These are phyloP conservation scores for Boloria euphrosyne DNA, from an alignment of 2,888 invertebrate species.

Conservation along the genomic window DNA sequence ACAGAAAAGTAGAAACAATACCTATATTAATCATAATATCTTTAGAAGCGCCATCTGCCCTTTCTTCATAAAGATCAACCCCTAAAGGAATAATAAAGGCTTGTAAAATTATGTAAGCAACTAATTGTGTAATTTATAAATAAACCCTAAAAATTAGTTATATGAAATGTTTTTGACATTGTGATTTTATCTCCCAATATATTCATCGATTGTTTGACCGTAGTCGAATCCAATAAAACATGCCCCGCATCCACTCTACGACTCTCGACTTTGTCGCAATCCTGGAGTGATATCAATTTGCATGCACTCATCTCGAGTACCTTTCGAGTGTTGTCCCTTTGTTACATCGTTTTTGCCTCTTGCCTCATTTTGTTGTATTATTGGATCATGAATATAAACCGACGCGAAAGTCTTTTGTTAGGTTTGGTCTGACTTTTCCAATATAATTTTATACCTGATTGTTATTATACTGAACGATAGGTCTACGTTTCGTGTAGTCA, in stretches of 20 bases:
- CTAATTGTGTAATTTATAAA: no score
- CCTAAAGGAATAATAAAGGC: no score
- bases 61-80: no score
- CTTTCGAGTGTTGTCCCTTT: slow-evolving; percentile 67
- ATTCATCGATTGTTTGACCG: slow-evolving; percentile 33
- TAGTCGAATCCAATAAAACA: slow-evolving; percentile 37
- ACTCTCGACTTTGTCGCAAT: slow-evolving; percentile 57
- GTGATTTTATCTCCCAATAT: slow-evolving; percentile 15
- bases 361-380: slow-evolving; percentile 48
- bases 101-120: no score
- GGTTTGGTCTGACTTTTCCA: not conserved
- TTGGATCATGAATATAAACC: slow-evolving; percentile 37
- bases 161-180: not conserved
- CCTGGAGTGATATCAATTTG: slow-evolving; percentile 73
- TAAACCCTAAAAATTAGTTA: not conserved
- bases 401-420: slow-evolving; percentile 30
- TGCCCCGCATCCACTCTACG: slow-evolving; percentile 33
- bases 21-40: no score
- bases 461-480: not conserved
- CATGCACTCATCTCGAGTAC: slow-evolving; percentile 64
- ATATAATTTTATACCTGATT: not conserved
- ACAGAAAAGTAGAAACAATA: no score
- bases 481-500: no score
- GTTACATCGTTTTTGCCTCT: slow-evolving; percentile 66
- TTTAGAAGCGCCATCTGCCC: no score